phyloP scores from a whole-genome alignment of 2,888 invertebrate genomes.

The Lasioglossum villosulum region DNA sequence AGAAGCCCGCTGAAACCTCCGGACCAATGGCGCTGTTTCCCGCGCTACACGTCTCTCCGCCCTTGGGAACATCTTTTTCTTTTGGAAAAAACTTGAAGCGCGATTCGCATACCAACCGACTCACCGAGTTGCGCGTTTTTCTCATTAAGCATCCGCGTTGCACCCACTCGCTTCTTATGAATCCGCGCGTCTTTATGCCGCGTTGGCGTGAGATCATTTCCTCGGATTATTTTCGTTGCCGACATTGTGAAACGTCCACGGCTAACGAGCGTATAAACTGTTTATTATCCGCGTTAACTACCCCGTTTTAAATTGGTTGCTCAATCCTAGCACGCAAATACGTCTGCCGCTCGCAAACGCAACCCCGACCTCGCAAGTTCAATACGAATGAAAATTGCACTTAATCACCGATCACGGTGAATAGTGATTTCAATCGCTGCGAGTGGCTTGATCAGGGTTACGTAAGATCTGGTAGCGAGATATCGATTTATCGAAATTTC shows the following conservation, averaged over 20 bases:
- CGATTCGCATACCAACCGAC: slow-evolving; percentile 51
- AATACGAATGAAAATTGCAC: not conserved
- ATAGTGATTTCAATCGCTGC: too few species aligned
- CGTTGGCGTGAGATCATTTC: slow-evolving; percentile 44
- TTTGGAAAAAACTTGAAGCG: slow-evolving; percentile 29
- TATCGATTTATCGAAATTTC: not conserved
- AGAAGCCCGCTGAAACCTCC: slow-evolving; percentile 64
- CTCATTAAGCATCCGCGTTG: slow-evolving; percentile 21
- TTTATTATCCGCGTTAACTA: not conserved
- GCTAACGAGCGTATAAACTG: not conserved
- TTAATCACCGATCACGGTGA: too few species aligned
- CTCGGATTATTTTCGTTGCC: slow-evolving; percentile 10
- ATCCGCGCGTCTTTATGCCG: slow-evolving; percentile 18
- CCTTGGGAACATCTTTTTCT: slow-evolving; percentile 53
- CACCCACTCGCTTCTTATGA: not conserved
- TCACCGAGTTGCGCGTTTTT: slow-evolving; percentile 55
- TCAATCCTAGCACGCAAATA: not conserved
- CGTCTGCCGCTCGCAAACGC: not conserved
- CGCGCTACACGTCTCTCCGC: slow-evolving; percentile 61
- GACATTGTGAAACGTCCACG: not conserved
- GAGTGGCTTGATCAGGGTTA: too few species aligned
- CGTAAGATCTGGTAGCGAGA: not conserved
- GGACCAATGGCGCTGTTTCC: slow-evolving; percentile 73
- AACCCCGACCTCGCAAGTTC: not conserved
- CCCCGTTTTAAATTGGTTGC: not conserved